Percentiles rank a stretch among this genome's conserved stretches.
Conservation (phyloP, 2,113 vertebrate genomes). For the Saimiri boliviensis region DNA sequence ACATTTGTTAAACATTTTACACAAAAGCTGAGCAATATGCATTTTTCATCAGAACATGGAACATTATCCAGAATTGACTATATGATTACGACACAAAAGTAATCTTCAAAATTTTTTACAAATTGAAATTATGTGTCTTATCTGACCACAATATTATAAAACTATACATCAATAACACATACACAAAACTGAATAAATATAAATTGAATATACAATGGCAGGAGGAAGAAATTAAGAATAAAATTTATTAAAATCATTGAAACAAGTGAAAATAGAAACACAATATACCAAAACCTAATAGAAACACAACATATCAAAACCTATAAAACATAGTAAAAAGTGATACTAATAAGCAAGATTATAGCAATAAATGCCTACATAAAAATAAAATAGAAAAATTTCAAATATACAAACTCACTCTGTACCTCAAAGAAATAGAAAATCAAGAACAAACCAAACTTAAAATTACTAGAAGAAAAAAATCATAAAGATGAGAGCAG, state of each 20-base stretch:
- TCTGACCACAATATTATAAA: background rate
- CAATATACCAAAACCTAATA: background rate
- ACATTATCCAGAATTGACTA: background rate
- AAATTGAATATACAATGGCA: background rate
- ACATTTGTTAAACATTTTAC: background rate
- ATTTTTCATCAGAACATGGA: background rate
- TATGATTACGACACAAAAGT: background rate
- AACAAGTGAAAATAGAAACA: background rate
- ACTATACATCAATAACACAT: background rate
- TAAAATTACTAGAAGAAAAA: background rate
- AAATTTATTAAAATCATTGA: background rate
- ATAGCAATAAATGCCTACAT: too few relatives aligned
- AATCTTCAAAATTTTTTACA: accelerated
- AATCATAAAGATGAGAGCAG: background rate
- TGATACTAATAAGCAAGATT: background rate
- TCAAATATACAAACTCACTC: background rate
- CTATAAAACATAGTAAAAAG: background rate
- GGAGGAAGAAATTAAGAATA: background rate
- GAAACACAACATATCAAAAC: background rate
- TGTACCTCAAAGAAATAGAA: background rate
- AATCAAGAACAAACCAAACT: background rate
- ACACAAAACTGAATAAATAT: background rate
- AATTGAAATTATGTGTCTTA: background rate
- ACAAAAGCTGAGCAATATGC: background rate
- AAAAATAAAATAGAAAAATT: background rate